phyloP scores from a whole-genome alignment of 2,797 vertebrate species.

The Acanthornis magna region DNA sequence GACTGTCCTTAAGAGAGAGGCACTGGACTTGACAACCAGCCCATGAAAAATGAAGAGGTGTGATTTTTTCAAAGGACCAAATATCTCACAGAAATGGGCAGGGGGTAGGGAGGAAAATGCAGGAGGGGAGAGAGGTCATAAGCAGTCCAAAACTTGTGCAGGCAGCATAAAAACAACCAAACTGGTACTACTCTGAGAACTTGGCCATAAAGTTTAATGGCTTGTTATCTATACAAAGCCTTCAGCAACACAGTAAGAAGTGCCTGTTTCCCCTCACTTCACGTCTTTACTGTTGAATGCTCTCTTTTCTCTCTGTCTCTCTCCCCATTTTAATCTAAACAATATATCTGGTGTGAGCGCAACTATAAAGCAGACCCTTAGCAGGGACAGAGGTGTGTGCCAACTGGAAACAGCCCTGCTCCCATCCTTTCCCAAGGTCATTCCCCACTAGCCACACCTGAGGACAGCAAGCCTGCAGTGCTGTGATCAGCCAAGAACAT shows the following conservation, averaged over 20 bases:
- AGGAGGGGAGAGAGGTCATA: background rate
- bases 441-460: background rate
- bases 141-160: background rate
- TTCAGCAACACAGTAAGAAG: background rate
- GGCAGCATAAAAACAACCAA: background rate
- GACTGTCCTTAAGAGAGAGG: background rate
- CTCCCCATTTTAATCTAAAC: background rate
- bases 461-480: rapidly evolving
- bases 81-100: background rate
- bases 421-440: background rate
- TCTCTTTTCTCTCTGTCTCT: background rate
- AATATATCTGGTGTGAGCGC: background rate
- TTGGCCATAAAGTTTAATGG: slow-evolving; percentile 3
- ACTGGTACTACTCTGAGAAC: background rate
- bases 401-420: background rate
- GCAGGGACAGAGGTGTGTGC: background rate
- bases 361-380: background rate
- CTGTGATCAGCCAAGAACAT: rapidly evolving
- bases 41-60: background rate
- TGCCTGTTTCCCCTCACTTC: background rate
- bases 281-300: background rate
- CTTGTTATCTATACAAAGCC: background rate
- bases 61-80: background rate
- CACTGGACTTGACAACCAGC: background rate
- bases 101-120: background rate